Evolutionary conservation across 2,113 vertebrate species (phyloP), one percentile per base, ranked within the genome.

Genomic region (Chloropsis cyanopogon): DNA sequence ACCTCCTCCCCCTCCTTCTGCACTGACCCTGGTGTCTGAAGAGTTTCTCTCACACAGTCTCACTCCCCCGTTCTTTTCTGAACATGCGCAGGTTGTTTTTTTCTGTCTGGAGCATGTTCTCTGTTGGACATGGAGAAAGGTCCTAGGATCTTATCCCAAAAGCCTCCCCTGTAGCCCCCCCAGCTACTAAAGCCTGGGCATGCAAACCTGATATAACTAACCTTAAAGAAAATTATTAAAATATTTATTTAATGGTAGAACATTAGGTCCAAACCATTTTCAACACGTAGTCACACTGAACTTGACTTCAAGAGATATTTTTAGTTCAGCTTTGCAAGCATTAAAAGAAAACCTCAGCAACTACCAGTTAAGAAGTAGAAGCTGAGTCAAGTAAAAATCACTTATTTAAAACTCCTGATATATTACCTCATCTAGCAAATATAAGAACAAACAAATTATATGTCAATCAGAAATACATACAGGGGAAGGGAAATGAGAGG

Each of bases 361-460:
- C 20, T 57, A 72, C 54, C 25, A 61, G 49, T 69, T 86, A 90
- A 77, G 75, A 84, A 76, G 29, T 5, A 81, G 66, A 87, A 88
- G 44, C 31, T 59, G 9, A 91, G 54, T 56, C 64, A 92, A 93
- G 56, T 60, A 85, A 85, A 93, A 96, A 90, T 90, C 7, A 76
- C 44, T 90, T 78, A 85, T 91, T 93, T 69, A 76, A 76, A 95
- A 69, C 22, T 92, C 33, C 12, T 87, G 46, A 42, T 91, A 63
- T 15, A 14, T 85, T 53, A 5, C 19, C 77, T 88, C 47, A 50
- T 41, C 35, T 33, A 44, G 20, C 3, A 91, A 76, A 91, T 61
- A 82, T 9, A 60, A 85, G 76, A 3, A 6, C 13, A 83, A 83
- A 71, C 6, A 78, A 59, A 66, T 75, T 50, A 20, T 60, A 50